Evolutionary conservation across 2,797 vertebrate genomes (phyloP).

Genomic region (Rhadinocentrus ornatus): DNA sequence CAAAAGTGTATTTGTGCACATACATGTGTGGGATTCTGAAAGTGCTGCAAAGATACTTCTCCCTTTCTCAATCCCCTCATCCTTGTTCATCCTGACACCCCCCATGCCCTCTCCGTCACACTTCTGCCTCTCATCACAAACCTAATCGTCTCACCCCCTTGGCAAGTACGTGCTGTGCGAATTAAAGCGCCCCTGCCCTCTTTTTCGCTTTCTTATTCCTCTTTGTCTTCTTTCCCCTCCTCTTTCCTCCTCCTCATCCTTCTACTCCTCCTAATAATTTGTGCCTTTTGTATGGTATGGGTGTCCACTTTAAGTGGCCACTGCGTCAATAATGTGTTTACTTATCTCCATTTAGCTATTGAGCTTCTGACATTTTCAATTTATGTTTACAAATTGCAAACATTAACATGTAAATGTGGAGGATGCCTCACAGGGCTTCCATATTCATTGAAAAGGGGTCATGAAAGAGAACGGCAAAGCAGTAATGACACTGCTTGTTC

Average conservation of each 20-base stretch:
- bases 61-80: constrained; percentile 80
- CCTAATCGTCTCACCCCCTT: constrained; percentile 84
- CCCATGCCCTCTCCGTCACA: constrained; percentile 82
- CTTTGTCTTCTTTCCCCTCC: constrained; percentile 68
- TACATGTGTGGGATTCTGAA: constrained; percentile 56
- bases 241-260: constrained; percentile 45
- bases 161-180: constrained; percentile 82
- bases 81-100: constrained; percentile 81
- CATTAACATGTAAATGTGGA: constrained; percentile 82
- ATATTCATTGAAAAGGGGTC: constrained; percentile 73
- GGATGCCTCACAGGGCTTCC: constrained; percentile 73
- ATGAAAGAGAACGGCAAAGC: constrained; percentile 70
- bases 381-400: constrained; percentile 83
- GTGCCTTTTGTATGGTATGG: constrained; percentile 62
- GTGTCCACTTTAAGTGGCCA: constrained; percentile 77
- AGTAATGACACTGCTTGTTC: constrained; percentile 71
- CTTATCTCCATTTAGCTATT: constrained; percentile 83
- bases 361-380: constrained; percentile 84
- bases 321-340: constrained; percentile 78
- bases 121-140: constrained; percentile 85
- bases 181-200: constrained; percentile 81
- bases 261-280: constrained; percentile 59
- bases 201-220: constrained; percentile 69
- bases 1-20: constrained; percentile 20
- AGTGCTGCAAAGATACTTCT: constrained; percentile 71